A percentile compares a stretch with the other conserved stretches of the same genome.
phyloP scores from a whole-genome alignment of 2,888 invertebrate genomes.

The Scrobipalpa atriplicella region DNA sequence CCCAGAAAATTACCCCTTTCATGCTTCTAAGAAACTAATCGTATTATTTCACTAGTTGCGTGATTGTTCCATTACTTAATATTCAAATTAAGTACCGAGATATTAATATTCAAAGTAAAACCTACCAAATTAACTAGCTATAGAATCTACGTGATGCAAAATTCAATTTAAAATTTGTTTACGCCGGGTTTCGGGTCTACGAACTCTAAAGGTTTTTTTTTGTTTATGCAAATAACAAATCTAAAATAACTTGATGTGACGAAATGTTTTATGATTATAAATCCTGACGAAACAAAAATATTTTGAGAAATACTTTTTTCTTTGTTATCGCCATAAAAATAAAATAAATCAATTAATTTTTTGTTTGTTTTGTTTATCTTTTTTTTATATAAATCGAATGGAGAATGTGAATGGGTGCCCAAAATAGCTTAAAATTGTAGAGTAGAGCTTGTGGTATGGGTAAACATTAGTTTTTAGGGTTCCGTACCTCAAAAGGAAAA shows the following conservation, averaged over 20 bases:
- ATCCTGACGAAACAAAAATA: no score
- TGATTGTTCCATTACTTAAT: neutral
- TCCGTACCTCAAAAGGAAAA: no score
- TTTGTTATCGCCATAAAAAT: no score
- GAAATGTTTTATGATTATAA: no score
- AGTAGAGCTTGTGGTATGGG: no score
- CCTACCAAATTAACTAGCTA: neutral
- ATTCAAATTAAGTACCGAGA: neutral
- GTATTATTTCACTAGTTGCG: slow-evolving; percentile 1
- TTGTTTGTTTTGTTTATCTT: no score
- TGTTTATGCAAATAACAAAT: neutral
- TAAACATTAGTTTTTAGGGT: no score
- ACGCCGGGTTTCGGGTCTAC: neutral
- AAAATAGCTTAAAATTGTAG: no score
- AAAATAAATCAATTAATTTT: no score
- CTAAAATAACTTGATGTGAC: neutral
- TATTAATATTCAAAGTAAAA: slow-evolving; percentile 4
- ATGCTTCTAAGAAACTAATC: neutral
- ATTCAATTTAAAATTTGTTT: neutral
- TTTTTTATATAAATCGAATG: no score
- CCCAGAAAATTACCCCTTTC: neutral
- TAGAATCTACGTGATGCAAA: neutral
- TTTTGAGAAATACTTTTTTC: no score
- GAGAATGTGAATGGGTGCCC: no score
- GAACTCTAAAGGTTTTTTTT: neutral